Evolutionary conservation across 1,140 invertebrate genomes (phyloP), one percentile per base, ranked within the genome.

Genomic region (Neomicropteryx cornuta): DNA sequence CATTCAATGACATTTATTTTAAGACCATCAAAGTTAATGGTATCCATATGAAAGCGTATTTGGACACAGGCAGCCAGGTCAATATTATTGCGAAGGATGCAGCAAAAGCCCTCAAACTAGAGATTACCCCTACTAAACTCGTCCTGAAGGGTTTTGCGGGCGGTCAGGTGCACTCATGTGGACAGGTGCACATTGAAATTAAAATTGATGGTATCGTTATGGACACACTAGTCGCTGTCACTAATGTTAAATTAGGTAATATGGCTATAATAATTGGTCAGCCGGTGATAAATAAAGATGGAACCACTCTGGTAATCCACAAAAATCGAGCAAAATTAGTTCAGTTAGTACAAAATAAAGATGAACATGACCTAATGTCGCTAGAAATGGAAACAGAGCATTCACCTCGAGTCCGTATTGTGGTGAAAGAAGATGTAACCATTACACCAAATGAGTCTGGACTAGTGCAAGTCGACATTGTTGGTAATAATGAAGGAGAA

Each of bases 111-210:
- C 6, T 38, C 27, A n/a, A 5, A n/a, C 14, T 38, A 17, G 11
- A 18, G 8, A 30, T 38, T 5, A 16, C 18, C 11, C 36, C 36
- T 18, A 30, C 36, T n/a, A 4, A 38, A 6, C 18, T 38, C 4
- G 20, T 20, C 13, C 36, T 38, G 27, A 38, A 38, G 22, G 36
- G 36, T 14, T 38, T 38, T 21, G 14, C 36, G 11, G 36, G 36
- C 18, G 36, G 18, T 3, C 5, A 5, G 10, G 24, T 38, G 5
- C 29, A 28, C 18, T 18, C 24, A 8, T 2, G 11, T 5, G 36
- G 36, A 30, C 10, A 14, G 14, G 36, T 38, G 14, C 5, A 14
- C 13, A 30, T 38, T 19, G 31, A 18, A 18, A 24, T 38, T 11
- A 20, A 28, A 18, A 18, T 38, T 18, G 35, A 37, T 18, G 23